phyloP scores from a whole-genome alignment of 35 echinoderm and acorn worm genomes.

The Acanthaster planci region DNA sequence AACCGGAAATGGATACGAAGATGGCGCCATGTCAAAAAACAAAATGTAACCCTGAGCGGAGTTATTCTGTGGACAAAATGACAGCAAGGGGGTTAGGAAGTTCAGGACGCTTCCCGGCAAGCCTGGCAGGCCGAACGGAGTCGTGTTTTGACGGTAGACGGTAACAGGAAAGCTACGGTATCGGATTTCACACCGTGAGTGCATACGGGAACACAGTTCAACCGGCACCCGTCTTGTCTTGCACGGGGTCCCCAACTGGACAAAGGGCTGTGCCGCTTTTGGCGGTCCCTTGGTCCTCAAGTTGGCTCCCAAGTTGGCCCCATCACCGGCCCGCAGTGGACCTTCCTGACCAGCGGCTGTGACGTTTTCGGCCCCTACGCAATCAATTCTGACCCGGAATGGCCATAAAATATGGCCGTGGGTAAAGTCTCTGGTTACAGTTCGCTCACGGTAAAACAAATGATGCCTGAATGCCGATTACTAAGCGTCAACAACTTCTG shows the following conservation, averaged over 20 bases:
- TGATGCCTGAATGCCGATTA: no score
- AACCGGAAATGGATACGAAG: background rate
- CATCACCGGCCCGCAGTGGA: background rate
- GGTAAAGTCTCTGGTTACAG: no score
- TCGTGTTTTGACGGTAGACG: conserved; percentile 12
- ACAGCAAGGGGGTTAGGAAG: background rate
- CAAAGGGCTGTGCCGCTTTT: background rate
- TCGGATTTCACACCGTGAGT: background rate
- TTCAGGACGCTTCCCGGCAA: background rate
- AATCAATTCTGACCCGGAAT: no score
- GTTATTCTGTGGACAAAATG: background rate
- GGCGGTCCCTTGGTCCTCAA: background rate
- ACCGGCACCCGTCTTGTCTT: background rate
- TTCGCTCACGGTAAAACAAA: no score
- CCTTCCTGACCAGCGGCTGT: background rate
- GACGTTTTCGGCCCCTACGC: no score
- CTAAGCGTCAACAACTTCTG: no score
- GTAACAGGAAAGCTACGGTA: background rate
- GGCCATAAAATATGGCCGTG: no score
- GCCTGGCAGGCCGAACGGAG: background rate
- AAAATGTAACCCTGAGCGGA: background rate
- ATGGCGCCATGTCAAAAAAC: background rate
- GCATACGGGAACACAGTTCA: background rate
- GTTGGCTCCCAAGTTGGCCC: background rate
- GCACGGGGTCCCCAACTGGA: background rate